phyloP scores from a whole-genome alignment of 2,113 vertebrate species.

The Triplophysa siluroides region DNA sequence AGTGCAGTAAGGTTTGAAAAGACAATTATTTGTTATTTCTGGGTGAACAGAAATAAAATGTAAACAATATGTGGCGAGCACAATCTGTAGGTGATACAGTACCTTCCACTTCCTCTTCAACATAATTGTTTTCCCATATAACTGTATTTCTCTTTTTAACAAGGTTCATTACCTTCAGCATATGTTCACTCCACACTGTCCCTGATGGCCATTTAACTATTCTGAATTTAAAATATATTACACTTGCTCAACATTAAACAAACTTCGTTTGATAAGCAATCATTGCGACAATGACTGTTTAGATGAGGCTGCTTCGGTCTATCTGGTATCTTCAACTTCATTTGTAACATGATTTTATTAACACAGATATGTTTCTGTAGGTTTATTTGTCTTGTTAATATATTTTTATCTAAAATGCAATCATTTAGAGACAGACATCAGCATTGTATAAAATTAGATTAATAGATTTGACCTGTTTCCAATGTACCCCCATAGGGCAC shows the following conservation, averaged over 20 bases:
- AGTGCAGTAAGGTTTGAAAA: no score
- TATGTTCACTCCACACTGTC: neutral
- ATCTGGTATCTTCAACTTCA: constrained; percentile 1
- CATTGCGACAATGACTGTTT: neutral
- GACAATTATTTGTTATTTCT: no score
- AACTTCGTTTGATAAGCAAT: constrained; percentile 7
- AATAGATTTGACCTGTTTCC: neutral
- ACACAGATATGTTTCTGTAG: constrained; percentile 17
- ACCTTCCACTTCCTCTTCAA: neutral
- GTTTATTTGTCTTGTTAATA: neutral
- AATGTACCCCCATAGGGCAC: neutral
- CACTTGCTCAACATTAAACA: constrained; percentile 11
- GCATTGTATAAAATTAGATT: constrained; percentile 1
- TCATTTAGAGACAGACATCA: constrained; percentile 2
- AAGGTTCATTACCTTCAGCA: neutral
- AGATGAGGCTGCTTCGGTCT: constrained; percentile 12
- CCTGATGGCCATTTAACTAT: neutral
- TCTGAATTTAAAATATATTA: neutral
- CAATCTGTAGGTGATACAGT: neutral
- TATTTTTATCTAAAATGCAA: neutral
- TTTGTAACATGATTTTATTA: constrained; percentile 18
- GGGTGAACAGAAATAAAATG: no score
- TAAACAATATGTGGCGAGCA: no score
- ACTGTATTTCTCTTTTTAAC: neutral
- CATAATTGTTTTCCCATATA: neutral